Conservation (phyloP, 2,888 invertebrate genomes). For the Altica lythri region DNA sequence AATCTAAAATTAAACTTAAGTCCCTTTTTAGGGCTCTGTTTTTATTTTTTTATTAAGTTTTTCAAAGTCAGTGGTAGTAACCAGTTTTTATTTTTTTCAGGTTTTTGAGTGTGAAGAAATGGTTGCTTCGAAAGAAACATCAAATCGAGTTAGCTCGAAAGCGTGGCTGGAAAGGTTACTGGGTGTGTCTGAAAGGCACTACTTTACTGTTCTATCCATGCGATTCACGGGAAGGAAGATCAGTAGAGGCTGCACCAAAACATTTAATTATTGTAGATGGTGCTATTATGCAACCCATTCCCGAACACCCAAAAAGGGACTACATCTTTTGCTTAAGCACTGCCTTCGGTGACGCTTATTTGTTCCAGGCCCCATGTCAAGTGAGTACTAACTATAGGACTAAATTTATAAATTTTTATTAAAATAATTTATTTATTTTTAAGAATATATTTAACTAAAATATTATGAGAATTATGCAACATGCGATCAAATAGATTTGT, state of each 20-base stretch:
- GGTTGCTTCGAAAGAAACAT: conserved; percentile 95
- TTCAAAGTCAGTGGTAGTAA: too few relatives aligned
- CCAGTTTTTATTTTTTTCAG: conserved; percentile 62
- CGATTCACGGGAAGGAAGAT: conserved; percentile 87
- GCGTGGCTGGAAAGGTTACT: conserved; percentile 97
- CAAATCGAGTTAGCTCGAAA: conserved; percentile 95
- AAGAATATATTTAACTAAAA: not conserved
- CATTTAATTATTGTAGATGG: conserved; percentile 96
- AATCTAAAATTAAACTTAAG: too few relatives aligned
- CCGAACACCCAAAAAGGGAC: conserved; percentile 98
- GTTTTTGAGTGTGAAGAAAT: conserved; percentile 97
- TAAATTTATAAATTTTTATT: not conserved
- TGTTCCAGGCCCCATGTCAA: conserved; percentile 91
- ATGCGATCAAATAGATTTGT: too few relatives aligned
- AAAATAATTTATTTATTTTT: not conserved
- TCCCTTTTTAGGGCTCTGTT: too few relatives aligned
- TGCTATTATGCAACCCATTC: conserved; percentile 97
- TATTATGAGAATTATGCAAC: too few relatives aligned
- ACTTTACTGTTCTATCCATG: conserved; percentile 95
- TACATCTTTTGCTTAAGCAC: conserved; percentile 98
- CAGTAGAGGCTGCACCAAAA: conserved; percentile 91
- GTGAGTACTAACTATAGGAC: conserved; percentile 60
- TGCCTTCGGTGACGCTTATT: conserved; percentile 96
- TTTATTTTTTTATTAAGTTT: too few relatives aligned
- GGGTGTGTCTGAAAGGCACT: conserved; percentile 97